These are phyloP conservation scores for Penelope pileata DNA, from an alignment of 2,113 vertebrate species.

Conservation along the genomic window DNA sequence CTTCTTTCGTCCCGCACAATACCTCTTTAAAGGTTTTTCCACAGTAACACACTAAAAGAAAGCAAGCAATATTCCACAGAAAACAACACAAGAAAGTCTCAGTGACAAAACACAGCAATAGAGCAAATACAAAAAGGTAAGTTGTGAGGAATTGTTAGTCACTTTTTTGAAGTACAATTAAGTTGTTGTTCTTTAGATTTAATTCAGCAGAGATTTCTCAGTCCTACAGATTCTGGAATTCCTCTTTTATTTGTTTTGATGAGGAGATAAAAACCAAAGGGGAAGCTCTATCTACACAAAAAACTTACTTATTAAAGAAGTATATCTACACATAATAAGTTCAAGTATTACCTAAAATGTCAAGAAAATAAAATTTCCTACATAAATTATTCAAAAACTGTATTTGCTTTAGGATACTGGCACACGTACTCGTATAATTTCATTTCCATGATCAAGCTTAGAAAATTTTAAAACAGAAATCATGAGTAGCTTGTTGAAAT, in stretches of 20 bases:
- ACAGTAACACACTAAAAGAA: constrained; percentile 87
- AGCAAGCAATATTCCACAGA: neutral
- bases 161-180: neutral
- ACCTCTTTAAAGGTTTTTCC: constrained; percentile 83
- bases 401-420: neutral
- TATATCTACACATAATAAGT: neutral
- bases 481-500: neutral
- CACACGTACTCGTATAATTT: neutral
- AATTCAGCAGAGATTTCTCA: neutral
- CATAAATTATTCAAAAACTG: neutral
- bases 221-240: neutral
- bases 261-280: neutral
- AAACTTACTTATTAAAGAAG: neutral
- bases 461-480: neutral
- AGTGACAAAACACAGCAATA: neutral
- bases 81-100: neutral
- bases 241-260: neutral
- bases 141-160: neutral
- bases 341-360: neutral
- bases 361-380: neutral
- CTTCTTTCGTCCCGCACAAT: constrained; percentile 86
- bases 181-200: neutral
- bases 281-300: neutral
- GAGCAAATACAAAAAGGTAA: neutral
- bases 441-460: neutral